Evolutionary conservation across 2,888 invertebrate species (phyloP).

Genomic region (Caenorhabditis angaria): DNA sequence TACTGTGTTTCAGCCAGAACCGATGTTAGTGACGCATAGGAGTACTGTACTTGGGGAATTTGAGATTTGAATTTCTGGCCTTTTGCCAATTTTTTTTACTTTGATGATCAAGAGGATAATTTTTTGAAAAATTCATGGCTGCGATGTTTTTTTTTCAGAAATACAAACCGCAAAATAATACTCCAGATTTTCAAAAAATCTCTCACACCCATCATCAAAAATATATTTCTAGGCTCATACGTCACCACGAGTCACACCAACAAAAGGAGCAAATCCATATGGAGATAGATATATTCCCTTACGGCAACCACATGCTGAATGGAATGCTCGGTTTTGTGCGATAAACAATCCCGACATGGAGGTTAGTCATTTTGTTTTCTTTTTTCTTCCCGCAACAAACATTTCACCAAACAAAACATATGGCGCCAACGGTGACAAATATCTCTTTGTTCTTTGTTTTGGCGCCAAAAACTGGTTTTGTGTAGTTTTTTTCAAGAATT

Average conservation of each 20-base stretch:
- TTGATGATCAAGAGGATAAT: too few relatives aligned
- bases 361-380: neutral
- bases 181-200: too few relatives aligned
- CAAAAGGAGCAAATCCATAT: conserved; percentile 59
- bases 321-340: conserved; percentile 69
- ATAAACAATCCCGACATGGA: conserved; percentile 37
- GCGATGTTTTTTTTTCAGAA: too few relatives aligned
- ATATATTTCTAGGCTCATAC: conserved; percentile 62
- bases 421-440: neutral
- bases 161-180: too few relatives aligned
- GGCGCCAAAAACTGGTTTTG: neutral
- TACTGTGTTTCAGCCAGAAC: too few relatives aligned
- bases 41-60: too few relatives aligned
- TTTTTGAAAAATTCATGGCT: too few relatives aligned
- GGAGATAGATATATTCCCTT: conserved; percentile 67
- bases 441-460: conserved; percentile 7
- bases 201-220: too few relatives aligned
- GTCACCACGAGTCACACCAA: conserved; percentile 73
- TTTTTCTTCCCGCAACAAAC: neutral
- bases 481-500: too few relatives aligned
- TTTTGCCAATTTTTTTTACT: too few relatives aligned
- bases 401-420: neutral
- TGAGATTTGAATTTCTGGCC: too few relatives aligned
- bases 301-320: conserved; percentile 61
- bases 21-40: too few relatives aligned